phyloP scores from a whole-genome alignment of 2,888 invertebrate species.

The Galeruca laticollis region DNA sequence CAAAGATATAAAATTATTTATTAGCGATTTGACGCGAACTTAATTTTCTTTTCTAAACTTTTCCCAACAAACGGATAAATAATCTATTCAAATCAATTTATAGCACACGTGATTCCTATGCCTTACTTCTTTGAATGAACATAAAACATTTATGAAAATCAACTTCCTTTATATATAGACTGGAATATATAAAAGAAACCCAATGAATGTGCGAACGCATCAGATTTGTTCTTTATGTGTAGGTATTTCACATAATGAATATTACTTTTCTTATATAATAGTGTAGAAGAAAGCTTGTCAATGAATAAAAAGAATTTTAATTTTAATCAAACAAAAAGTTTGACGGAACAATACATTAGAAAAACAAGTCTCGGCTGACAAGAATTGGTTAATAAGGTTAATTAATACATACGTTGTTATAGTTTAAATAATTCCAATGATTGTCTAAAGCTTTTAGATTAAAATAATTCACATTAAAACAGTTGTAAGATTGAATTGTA shows the following conservation, averaged over 20 bases:
- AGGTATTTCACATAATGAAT: neutral
- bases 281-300: neutral
- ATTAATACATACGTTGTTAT: too few species aligned
- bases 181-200: neutral
- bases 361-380: too few species aligned
- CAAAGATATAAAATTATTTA: too few species aligned
- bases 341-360: neutral
- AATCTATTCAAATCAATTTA: neutral
- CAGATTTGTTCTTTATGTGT: slow-evolving; percentile 1
- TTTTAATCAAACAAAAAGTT: neutral
- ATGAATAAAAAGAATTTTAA: neutral
- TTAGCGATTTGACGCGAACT: too few species aligned
- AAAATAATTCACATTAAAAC: too few species aligned
- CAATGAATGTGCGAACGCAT: neutral
- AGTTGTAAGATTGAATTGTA: too few species aligned
- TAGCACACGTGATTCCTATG: neutral
- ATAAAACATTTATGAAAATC: slow-evolving; percentile 11
- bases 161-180: neutral
- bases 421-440: too few species aligned
- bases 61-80: neutral
- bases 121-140: slow-evolving; percentile 4
- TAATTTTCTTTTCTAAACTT: too few species aligned
- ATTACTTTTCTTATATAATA: too few species aligned
- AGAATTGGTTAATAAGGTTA: too few species aligned
- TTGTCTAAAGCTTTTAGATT: too few species aligned